phyloP scores from a whole-genome alignment of 2,113 vertebrate genomes.

The Colinus virginianus region DNA sequence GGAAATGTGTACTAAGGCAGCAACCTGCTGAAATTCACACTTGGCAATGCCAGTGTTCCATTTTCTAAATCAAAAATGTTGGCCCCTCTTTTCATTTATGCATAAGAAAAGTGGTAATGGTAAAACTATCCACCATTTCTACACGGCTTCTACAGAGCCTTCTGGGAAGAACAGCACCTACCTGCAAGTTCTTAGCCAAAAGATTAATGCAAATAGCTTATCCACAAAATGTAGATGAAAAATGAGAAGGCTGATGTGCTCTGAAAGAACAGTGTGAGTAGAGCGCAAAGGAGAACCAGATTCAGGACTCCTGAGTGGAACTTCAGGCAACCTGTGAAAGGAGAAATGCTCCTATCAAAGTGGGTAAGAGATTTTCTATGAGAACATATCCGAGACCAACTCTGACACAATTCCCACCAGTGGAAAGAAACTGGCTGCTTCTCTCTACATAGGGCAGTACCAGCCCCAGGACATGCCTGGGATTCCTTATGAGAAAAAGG shows the following conservation, averaged over 20 bases:
- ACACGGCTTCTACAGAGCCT: not conserved
- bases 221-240: not conserved
- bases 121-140: not conserved
- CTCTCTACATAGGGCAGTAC: not conserved
- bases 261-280: not conserved
- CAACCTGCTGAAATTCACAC: not conserved
- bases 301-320: not conserved
- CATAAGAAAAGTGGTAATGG: not conserved
- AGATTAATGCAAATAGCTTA: not conserved
- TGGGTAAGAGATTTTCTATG: too few species aligned
- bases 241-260: not conserved
- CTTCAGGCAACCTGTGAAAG: not conserved
- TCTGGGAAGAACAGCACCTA: not conserved
- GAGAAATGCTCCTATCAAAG: not conserved
- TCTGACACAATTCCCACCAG: not conserved
- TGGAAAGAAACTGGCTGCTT: not conserved
- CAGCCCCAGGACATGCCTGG: not conserved
- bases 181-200: not conserved
- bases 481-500: not conserved
- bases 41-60: not conserved
- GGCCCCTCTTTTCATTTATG: not conserved
- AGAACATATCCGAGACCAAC: accelerated
- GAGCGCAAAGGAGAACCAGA: not conserved
- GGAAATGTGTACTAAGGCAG: not conserved
- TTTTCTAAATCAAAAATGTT: not conserved